Conservation (phyloP, 2,888 invertebrate species). For the Nephrocerus scutellatus region DNA sequence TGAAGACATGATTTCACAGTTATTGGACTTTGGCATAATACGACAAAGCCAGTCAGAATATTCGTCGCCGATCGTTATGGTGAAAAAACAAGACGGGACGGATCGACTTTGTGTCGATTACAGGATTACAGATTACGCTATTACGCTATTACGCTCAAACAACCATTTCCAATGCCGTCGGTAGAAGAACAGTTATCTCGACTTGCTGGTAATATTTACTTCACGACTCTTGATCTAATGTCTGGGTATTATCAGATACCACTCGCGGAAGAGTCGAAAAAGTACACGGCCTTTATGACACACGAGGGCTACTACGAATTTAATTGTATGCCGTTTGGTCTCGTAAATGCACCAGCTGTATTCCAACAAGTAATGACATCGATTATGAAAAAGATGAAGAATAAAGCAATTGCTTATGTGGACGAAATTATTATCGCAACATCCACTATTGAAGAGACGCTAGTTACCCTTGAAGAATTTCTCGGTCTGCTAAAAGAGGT, state of each 20-base stretch:
- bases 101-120: constrained; percentile 12
- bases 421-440: constrained; percentile 21
- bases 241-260: constrained; percentile 27
- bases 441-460: constrained; percentile 12
- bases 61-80: constrained; percentile 10
- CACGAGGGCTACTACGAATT: constrained; percentile 20
- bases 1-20: constrained; percentile 1
- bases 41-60: constrained; percentile 10
- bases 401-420: constrained; percentile 15
- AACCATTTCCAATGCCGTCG: constrained; percentile 19
- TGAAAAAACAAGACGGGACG: constrained; percentile 9
- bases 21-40: constrained; percentile 6
- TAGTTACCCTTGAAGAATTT: constrained; percentile 12
- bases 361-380: too few relatives aligned
- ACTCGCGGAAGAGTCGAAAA: constrained; percentile 15
- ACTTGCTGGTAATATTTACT: constrained; percentile 20
- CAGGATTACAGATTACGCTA: constrained; percentile 7
- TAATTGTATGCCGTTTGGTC: constrained; percentile 23
- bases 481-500: constrained; percentile 11
- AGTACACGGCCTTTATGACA: constrained; percentile 22
- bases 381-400: too few relatives aligned
- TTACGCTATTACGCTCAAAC: constrained; percentile 14
- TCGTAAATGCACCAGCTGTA: constrained; percentile 21
- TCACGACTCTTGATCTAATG: constrained; percentile 28
- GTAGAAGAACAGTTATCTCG: constrained; percentile 19